Evolutionary conservation across 2,888 invertebrate genomes (phyloP).

Genomic region (Drosophila formosana): DNA sequence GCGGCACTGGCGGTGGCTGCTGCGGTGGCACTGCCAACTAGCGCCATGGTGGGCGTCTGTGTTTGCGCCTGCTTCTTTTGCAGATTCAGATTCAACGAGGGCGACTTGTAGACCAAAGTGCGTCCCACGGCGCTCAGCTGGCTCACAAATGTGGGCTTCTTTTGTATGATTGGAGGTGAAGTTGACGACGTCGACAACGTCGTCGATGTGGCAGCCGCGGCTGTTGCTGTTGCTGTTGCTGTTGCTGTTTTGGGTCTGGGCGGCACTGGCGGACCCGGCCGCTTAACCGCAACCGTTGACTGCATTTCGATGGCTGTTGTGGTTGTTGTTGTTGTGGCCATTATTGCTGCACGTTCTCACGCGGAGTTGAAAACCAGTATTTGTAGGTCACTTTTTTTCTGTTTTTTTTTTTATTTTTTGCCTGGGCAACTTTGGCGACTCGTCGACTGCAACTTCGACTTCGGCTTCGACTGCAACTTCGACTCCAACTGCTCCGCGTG

Average conservation of each 20-base stretch:
- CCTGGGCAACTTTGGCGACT: slow-evolving; percentile 36
- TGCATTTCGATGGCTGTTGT: slow-evolving; percentile 59
- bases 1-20: slow-evolving; percentile 29
- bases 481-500: slow-evolving; percentile 30
- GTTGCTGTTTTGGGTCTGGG: slow-evolving; percentile 88
- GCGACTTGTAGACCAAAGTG: slow-evolving; percentile 85
- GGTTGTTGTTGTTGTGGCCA: slow-evolving; percentile 61
- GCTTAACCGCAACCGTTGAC: slow-evolving; percentile 86
- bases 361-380: slow-evolving; percentile 80
- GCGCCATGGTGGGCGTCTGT: slow-evolving; percentile 69
- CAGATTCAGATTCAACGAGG: slow-evolving; percentile 82
- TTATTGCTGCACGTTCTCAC: slow-evolving; percentile 71
- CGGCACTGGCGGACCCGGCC: slow-evolving; percentile 91
- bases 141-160: slow-evolving; percentile 76
- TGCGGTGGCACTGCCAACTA: slow-evolving; percentile 51
- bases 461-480: slow-evolving; percentile 34
- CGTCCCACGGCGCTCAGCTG: slow-evolving; percentile 82
- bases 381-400: slow-evolving; percentile 83
- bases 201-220: slow-evolving; percentile 32
- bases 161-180: slow-evolving; percentile 71
- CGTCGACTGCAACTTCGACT: slow-evolving; percentile 27
- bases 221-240: slow-evolving; percentile 34
- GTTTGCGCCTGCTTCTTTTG: slow-evolving; percentile 82
- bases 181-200: slow-evolving; percentile 27
- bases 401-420: slow-evolving; percentile 10